Conservation (phyloP, 2,888 invertebrate species). For the Drosophila recens region DNA sequence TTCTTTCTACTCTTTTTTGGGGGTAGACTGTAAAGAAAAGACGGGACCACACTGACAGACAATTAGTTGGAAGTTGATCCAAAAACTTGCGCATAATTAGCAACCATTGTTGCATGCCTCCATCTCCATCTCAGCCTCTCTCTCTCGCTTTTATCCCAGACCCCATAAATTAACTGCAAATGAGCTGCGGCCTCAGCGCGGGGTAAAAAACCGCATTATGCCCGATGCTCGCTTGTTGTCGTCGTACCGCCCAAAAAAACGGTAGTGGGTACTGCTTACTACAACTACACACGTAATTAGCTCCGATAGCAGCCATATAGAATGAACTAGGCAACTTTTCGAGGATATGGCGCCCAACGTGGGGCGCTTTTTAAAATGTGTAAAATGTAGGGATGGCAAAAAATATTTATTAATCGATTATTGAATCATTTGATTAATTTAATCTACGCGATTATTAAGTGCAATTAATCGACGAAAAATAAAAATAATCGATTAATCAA, state of each 20-base stretch:
- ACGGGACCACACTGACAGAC: constrained; percentile 50
- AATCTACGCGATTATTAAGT: no score
- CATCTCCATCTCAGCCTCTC: neutral
- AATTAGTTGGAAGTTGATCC: constrained; percentile 70
- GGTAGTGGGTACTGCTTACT: no score
- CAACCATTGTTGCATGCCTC: constrained; percentile 63
- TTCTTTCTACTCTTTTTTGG: neutral
- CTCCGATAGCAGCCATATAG: constrained; percentile 23
- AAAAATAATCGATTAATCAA: no score
- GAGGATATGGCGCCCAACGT: constrained; percentile 32
- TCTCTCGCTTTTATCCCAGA: constrained; percentile 29
- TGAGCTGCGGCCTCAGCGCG: constrained; percentile 49
- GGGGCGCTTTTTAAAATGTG: neutral
- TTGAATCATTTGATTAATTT: no score
- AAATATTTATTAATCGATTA: no score
- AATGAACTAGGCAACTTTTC: constrained; percentile 23
- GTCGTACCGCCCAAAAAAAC: constrained; percentile 3
- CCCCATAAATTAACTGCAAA: constrained; percentile 64
- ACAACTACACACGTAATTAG: neutral
- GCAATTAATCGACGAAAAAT: no score
- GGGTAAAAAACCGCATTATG: constrained; percentile 35
- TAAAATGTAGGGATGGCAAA: no score
- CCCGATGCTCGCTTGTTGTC: constrained; percentile 31
- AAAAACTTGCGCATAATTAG: constrained; percentile 75
- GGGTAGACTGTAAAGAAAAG: constrained; percentile 8